Base-by-base conservation (phyloP, 2,797 vertebrate species). In the Manis pentadactyla region DNA sequence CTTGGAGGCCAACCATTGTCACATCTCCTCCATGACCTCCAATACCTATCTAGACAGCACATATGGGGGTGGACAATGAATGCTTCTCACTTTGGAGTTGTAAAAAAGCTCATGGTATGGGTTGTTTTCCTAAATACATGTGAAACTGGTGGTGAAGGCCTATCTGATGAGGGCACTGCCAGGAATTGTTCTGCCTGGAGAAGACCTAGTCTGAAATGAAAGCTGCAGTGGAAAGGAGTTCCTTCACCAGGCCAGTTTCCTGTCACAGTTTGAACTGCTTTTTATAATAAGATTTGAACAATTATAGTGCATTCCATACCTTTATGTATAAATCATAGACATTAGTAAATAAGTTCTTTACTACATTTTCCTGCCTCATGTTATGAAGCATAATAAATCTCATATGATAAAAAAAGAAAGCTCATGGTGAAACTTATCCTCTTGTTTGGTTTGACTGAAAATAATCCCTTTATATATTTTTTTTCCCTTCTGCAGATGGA, bases 361-460 rank as follows among this genome's bases (percentile, higher is more conserved):
- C 99, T 95, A 99, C 99, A 42, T 99, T 99, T 98, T 99, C 99
- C 98, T 99, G 99, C 75, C 99, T 99, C 73, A 99, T 98, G 87
- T 99, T 99, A 94, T 99, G 99, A 94, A 99, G 99, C 99, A 99
- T 99, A 97, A 99, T 99, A 97, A 99, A 99, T 99, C 99, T 99
- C 99, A 99, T 99, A 99, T 99, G 99, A 46, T 99, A 95, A 96
- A 95, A 88, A 46, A 46, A 46, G 46, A 87, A 90, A 42, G 59
- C 31, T 63, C 55, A 63, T 11, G 8, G 85, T 69, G 74, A 77
- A 92, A 81, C 9, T 77, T 10, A 69, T 21, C 2, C 1, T 18
- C 7, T 79, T 81, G 25, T 81, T 85, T 86, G 68, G 63, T 61
- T 96, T 55, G 34, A 34, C 19, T 91, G 46, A 46, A 46, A 75